Evolutionary conservation across 2,888 invertebrate genomes (phyloP).

Genomic region (Sepiola atlantica): DNA sequence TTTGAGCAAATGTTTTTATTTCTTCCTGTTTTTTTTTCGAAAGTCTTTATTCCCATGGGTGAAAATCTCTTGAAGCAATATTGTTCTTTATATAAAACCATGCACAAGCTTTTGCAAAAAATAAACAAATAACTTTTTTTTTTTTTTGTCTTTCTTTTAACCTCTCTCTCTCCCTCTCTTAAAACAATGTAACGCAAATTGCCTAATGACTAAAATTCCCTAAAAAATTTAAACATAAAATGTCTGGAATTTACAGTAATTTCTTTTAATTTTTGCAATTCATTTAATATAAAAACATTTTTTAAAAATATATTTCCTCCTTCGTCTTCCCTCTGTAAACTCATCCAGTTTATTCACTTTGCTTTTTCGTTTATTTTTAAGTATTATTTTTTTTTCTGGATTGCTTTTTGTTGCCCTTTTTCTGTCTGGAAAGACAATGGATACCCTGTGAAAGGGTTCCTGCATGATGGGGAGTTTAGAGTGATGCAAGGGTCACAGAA

Average conservation of each 20-base stretch:
- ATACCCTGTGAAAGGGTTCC: no score
- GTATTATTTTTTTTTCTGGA: not conserved
- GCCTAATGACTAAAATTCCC: not conserved
- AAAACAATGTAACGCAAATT: not conserved
- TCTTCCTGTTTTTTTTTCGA: not conserved
- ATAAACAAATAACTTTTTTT: not conserved
- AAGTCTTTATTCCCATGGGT: not conserved
- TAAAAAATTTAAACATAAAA: not conserved
- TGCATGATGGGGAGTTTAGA: no score
- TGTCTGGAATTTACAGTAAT: not conserved
- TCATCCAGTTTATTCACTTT: not conserved
- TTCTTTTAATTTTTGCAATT: not conserved
- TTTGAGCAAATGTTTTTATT: not conserved
- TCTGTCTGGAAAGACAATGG: no score
- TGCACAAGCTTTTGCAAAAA: not conserved
- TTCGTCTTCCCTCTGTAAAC: not conserved
- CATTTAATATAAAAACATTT: not conserved
- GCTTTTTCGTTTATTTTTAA: not conserved
- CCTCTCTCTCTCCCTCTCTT: not conserved
- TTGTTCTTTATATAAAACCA: not conserved
- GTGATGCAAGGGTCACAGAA: no score
- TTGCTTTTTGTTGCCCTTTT: not conserved
- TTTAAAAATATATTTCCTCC: not conserved
- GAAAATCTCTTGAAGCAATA: not conserved
- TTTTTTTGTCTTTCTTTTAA: not conserved